Evolutionary conservation across 2,888 invertebrate genomes (phyloP).

Genomic region (Itoplectis maculator): DNA sequence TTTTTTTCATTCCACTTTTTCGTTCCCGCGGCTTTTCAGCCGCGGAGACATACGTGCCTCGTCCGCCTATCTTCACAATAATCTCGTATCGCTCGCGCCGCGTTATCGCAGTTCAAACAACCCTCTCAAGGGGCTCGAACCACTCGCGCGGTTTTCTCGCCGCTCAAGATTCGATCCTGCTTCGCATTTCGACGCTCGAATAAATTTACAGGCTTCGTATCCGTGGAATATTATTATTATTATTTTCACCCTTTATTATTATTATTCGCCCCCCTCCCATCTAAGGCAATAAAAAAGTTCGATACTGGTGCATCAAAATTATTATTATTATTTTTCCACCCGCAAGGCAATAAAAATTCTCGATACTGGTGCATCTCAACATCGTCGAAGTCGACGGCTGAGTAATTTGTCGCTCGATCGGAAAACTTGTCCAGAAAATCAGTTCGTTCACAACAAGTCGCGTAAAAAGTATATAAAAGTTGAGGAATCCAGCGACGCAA

Average conservation of each 20-base stretch:
- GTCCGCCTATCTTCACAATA: slow-evolving; percentile 77
- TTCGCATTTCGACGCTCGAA: slow-evolving; percentile 30
- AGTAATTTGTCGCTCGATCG: too few relatives aligned
- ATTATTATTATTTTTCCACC: too few relatives aligned
- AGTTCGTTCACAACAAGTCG: neutral
- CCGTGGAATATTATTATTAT: neutral
- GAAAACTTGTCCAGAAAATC: neutral
- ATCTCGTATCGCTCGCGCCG: slow-evolving; percentile 74
- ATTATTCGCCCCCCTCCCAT: too few relatives aligned
- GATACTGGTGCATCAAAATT: neutral
- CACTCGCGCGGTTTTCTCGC: slow-evolving; percentile 54
- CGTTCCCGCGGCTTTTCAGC: slow-evolving; percentile 33
- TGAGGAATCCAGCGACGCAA: neutral
- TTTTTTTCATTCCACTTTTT: slow-evolving; percentile 42
- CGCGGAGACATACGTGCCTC: slow-evolving; percentile 62
- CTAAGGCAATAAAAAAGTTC: neutral
- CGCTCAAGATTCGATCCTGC: slow-evolving; percentile 65
- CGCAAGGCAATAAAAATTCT: too few relatives aligned
- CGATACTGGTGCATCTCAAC: too few relatives aligned
- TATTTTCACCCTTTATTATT: too few relatives aligned
- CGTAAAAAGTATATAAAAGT: neutral
- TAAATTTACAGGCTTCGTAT: neutral
- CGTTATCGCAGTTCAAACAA: slow-evolving; percentile 78
- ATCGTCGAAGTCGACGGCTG: neutral
- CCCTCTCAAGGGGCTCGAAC: slow-evolving; percentile 73